Base-by-base conservation (phyloP, 2,888 invertebrate species). In the Sinhomidia bicolor region DNA sequence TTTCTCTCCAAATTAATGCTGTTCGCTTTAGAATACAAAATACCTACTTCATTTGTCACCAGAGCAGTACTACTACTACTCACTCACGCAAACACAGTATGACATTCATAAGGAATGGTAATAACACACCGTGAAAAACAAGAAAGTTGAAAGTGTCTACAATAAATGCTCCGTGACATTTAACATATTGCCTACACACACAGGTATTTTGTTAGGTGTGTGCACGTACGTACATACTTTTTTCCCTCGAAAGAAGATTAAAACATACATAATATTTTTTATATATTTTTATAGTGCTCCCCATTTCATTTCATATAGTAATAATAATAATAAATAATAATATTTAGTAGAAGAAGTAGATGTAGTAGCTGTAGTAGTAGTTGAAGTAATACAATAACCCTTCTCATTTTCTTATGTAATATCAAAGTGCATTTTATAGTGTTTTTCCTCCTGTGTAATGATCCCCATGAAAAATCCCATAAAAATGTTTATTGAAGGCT, bases 401-500 rank as follows among this genome's bases (percentile, higher is more conserved):
- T n/a, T 76, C 36, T 76, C 26, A 29, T 41, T 80, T 41, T 36
- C 62, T 62, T 54, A 74, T 82, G 71, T 12, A 47, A 29, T 74
- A 81, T 78, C 23, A 23, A 41, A 6, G 32, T 17, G 12, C 32
- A 78, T 23, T 47, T 44, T 82, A 36, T 60, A 82, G 36, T 32
- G 51, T 85, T 79, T 90, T 88, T 87, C 80, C 88, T 51, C 44
- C 54, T 65, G 74, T 79, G 80, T 89, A 89, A 90, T 90, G 83
- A 89, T 89, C 85, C 83, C 78, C 89, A 87, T 90, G 88, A 90
- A 90, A 84, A 90, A 62, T 47, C 74, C 36, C 89, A 86, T 90
- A 90, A 90, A 85, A 90, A 89, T 89, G 82, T 90, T 90, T 90
- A 90, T 89, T 89, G 86, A 78, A 81, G 89, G 84, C 79, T 83